These are phyloP conservation scores for human (Homo sapiens) DNA, from an alignment of 2,113 vertebrate species.

Conservation along the genomic window DNA sequence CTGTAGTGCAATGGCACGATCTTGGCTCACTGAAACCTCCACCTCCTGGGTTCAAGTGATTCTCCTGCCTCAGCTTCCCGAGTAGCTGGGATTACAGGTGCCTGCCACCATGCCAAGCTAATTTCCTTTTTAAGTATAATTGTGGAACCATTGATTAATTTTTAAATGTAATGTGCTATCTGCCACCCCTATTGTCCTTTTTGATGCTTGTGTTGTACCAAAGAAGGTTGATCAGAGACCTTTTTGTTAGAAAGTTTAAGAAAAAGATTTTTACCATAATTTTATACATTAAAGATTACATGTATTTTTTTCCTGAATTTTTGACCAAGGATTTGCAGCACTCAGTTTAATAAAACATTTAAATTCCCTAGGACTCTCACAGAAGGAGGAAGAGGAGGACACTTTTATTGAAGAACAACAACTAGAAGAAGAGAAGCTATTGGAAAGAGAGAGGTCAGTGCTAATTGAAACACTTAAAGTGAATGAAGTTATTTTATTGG, in stretches of 20 bases:
- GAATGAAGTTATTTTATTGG: constrained; percentile 24
- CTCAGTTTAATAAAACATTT: constrained; percentile 46
- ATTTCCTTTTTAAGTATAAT: neutral
- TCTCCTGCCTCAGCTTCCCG: too few relatives aligned
- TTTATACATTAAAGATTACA: neutral
- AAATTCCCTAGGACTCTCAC: constrained; percentile 77
- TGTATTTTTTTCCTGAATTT: constrained; percentile 3
- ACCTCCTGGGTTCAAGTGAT: too few relatives aligned
- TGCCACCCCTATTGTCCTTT: neutral
- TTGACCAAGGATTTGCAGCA: constrained; percentile 39
- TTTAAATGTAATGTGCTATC: neutral
- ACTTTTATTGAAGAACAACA: constrained; percentile 80
- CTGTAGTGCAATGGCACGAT: too few relatives aligned
- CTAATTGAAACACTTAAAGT: constrained; percentile 8
- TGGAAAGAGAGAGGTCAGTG: constrained; percentile 89
- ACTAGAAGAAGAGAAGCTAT: constrained; percentile 84
- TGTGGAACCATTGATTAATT: neutral
- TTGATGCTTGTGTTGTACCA: neutral
- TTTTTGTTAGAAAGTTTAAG: constrained; percentile 20
- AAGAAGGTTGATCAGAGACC: neutral
- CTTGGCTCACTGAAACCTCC: too few relatives aligned
- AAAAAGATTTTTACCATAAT: neutral
- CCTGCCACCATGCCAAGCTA: too few relatives aligned
- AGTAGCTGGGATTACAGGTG: too few relatives aligned
- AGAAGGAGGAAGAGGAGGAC: constrained; percentile 72